Base-by-base conservation (phyloP, 2,113 vertebrate species). In the Ursus arctos region DNA sequence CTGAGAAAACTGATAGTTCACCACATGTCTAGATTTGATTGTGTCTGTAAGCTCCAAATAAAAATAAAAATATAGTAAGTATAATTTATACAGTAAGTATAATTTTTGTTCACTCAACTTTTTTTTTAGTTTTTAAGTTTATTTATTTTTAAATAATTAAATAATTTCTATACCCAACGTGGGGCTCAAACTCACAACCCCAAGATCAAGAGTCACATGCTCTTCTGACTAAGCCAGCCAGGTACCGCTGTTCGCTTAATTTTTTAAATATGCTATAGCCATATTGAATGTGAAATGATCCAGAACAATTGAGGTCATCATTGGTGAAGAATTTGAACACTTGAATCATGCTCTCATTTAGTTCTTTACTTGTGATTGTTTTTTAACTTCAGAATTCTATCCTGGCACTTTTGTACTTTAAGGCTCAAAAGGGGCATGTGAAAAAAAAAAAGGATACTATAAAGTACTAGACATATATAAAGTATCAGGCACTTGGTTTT, bases 301-400 rank as follows among this genome's bases (percentile, higher is more conserved):
- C 49, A 59, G 59, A 87, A 88, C 4, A 97, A 28, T 28, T 57
- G 61, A 65, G 33, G 21, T 96, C 19, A 26, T 82, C 24, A 28
- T 65, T 90, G 53, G 33, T 91, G 28, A 93, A 97, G 92, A 87
- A 96, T 77, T 92, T 87, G 51, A 93, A 86, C 40, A 47, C 21
- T 94, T 88, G 28, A 76, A 72, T 95, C 53, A 74, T 24, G 33
- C 18, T 88, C 43, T 96, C 26, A 84, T 26, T 22, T 72, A 90
- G 59, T 95, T 94, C 57, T 83, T 89, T 80, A 69, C 81, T 33
- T 94, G 22, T 93, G 51, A 87, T 93, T 91, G 13, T 14, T 76
- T 21, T 74, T 28, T 47, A 69, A 85, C n/a, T 88, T 94, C 22
- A 97, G 53, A 85, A 80, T 88, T 96, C 47, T 69, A 3, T 94